These are phyloP conservation scores for Mormyrus hasselquistii DNA, from an alignment of 2,797 vertebrate species.

Conservation along the genomic window DNA sequence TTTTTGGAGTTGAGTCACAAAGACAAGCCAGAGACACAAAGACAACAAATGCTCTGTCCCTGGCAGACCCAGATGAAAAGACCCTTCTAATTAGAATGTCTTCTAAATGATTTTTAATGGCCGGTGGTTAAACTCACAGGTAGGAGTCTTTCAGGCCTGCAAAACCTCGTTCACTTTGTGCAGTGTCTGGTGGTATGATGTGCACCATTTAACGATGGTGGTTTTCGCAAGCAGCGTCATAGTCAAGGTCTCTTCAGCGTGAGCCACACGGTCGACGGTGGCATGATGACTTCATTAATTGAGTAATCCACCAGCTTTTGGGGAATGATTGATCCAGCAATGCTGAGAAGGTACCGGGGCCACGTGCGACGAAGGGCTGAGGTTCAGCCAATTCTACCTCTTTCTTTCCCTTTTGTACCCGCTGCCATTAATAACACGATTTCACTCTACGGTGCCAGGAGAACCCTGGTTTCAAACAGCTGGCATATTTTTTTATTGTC, in stretches of 20 bases:
- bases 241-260: background rate
- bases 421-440: background rate
- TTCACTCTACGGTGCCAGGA: background rate
- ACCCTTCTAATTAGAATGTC: background rate
- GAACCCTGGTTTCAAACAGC: background rate
- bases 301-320: slow-evolving; percentile 12
- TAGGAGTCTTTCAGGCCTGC: background rate
- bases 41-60: background rate
- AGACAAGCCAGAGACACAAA: background rate
- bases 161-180: background rate
- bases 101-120: background rate
- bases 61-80: background rate
- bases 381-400: background rate
- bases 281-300: background rate
- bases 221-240: background rate
- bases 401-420: background rate
- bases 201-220: background rate
- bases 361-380: background rate
- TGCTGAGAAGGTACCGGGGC: background rate
- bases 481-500: background rate
- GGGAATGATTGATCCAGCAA: background rate
- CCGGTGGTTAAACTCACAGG: background rate
- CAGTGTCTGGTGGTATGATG: background rate
- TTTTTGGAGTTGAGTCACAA: background rate
- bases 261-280: background rate